Evolutionary conservation across 1,140 invertebrate genomes (phyloP).

Genomic region (Lucilia sericata): DNA sequence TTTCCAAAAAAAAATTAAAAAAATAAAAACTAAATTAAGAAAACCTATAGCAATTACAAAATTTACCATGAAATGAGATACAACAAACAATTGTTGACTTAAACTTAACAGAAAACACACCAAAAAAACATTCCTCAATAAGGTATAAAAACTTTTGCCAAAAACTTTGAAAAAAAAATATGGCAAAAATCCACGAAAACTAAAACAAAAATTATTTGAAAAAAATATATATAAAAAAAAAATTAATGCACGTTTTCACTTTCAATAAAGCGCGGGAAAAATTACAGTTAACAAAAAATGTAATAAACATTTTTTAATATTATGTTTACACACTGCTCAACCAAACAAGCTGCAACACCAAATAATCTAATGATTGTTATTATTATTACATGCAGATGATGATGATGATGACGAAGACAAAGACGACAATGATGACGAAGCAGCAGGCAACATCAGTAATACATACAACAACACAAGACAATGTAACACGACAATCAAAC

Average conservation of each 20-base stretch:
- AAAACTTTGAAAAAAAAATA: not conserved
- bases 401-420: not conserved
- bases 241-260: conserved; percentile 26
- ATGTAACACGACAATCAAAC: too few relatives aligned
- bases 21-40: not conserved
- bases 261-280: conserved; percentile 28
- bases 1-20: not conserved
- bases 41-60: not conserved
- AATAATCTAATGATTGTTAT: not conserved
- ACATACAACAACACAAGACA: not conserved
- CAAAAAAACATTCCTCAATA: conserved; percentile 16
- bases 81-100: not conserved
- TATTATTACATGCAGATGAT: conserved; percentile 25
- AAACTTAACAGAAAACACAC: not conserved
- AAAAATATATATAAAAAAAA: not conserved
- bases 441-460: not conserved
- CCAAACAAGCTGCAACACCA: not conserved
- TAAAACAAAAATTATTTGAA: not conserved
- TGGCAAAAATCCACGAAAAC: not conserved
- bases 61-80: conserved; percentile 21
- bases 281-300: not conserved
- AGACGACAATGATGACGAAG: not conserved
- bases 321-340: not conserved
- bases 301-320: conserved; percentile 20
- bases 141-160: conserved; percentile 20